Conservation (phyloP, 2,888 invertebrate genomes). For the Drosophila colorata region DNA sequence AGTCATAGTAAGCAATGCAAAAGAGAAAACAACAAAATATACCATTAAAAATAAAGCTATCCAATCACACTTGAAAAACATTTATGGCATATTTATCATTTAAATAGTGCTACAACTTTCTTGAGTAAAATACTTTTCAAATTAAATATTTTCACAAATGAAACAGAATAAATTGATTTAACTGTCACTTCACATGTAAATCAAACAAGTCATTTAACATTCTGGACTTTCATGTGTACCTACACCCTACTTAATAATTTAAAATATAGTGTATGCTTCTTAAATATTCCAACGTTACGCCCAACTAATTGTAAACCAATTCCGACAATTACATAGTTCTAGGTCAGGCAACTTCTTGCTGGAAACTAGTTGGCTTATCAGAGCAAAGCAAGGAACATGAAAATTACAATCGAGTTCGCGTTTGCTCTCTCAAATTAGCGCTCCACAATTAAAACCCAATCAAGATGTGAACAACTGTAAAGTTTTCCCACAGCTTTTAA, state of each 20-base stretch:
- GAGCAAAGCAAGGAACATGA: slow-evolving; percentile 11
- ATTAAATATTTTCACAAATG: too few relatives aligned
- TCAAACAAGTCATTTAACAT: not conserved
- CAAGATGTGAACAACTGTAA: slow-evolving; percentile 67
- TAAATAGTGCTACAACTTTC: too few relatives aligned
- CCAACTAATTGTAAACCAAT: slow-evolving; percentile 36
- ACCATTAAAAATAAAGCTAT: too few relatives aligned
- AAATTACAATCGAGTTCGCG: slow-evolving; percentile 41
- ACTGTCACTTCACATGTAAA: slow-evolving; percentile 9
- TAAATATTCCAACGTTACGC: slow-evolving; percentile 15
- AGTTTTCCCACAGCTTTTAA: slow-evolving; percentile 70
- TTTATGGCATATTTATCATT: too few relatives aligned
- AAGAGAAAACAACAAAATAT: not conserved
- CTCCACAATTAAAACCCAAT: slow-evolving; percentile 71
- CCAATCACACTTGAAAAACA: too few relatives aligned
- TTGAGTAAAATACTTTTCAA: too few relatives aligned
- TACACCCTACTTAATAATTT: not conserved
- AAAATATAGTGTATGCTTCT: slow-evolving; percentile 2
- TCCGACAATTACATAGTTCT: slow-evolving; percentile 43
- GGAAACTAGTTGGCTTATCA: slow-evolving; percentile 25
- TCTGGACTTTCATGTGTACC: not conserved
- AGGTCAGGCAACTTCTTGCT: slow-evolving; percentile 16
- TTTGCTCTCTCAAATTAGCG: slow-evolving; percentile 60
- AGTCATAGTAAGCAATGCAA: not conserved
- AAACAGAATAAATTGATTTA: not conserved